A percentile compares a stretch with the other conserved stretches of the same genome.
Evolutionary conservation across 2,888 invertebrate genomes (phyloP).

Genomic region (Drosophila stalkeri): DNA sequence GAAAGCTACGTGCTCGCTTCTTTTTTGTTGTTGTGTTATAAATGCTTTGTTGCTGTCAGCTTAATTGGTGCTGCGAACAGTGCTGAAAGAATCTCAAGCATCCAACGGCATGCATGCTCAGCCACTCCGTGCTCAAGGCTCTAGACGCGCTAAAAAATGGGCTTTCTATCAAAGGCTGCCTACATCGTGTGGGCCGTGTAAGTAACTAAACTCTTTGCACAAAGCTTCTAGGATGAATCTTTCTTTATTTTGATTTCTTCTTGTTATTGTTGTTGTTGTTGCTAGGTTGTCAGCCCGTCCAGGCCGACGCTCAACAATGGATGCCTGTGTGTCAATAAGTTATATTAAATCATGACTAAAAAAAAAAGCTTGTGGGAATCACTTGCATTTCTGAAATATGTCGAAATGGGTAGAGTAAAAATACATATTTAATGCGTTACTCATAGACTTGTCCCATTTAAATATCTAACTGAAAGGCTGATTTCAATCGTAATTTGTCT

Average conservation of each 20-base stretch:
- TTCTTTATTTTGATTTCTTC: not conserved
- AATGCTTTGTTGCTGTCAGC: constrained; percentile 1
- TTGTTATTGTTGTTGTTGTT: not conserved
- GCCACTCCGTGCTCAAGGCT: constrained; percentile 41
- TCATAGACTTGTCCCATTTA: not conserved
- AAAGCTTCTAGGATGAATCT: no score
- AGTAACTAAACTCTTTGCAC: constrained; percentile 85
- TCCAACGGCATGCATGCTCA: constrained; percentile 67
- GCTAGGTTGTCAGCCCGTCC: not conserved
- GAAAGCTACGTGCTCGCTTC: constrained; percentile 1
- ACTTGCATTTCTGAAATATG: constrained; percentile 49
- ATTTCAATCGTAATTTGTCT: not conserved
- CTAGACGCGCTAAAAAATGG: constrained; percentile 86
- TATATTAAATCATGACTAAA: constrained; percentile 32
- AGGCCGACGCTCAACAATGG: not conserved
- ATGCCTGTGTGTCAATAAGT: constrained; percentile 21
- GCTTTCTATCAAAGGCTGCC: constrained; percentile 91
- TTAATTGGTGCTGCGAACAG: constrained; percentile 11
- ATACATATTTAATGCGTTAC: constrained; percentile 5
- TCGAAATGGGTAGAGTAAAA: not conserved
- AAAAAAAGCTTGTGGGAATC: constrained; percentile 23
- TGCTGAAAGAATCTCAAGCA: constrained; percentile 26
- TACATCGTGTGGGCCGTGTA: constrained; percentile 93
- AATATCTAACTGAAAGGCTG: not conserved
- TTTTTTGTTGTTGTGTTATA: constrained; percentile 1